Conservation (phyloP, 2,113 vertebrate genomes). For the Melanerpes aurifrons region DNA sequence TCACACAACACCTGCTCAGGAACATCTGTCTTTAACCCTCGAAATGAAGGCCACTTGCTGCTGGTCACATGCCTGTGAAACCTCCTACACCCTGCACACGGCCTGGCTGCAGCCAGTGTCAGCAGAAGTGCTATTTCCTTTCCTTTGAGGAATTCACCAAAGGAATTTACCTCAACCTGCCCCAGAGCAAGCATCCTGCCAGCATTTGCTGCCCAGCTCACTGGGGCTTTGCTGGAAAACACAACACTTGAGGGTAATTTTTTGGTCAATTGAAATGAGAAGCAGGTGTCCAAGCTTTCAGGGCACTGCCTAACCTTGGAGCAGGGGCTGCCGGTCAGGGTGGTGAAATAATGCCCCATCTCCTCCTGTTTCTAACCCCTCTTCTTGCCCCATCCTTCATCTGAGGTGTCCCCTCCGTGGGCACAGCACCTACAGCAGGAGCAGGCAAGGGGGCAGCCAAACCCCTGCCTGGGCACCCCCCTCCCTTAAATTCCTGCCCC, state of each 20-base stretch:
- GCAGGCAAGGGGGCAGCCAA: not conserved
- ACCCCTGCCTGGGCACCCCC: not conserved
- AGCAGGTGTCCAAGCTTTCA: not conserved
- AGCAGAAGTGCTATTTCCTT: not conserved
- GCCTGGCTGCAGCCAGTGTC: not conserved
- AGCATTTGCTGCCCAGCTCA: not conserved
- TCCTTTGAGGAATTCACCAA: not conserved
- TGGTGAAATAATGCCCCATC: not conserved
- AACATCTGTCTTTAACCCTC: not conserved
- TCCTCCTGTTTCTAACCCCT: not conserved
- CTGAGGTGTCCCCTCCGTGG: fast-evolving
- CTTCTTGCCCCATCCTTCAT: not conserved
- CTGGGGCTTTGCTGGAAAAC: not conserved
- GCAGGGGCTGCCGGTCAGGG: not conserved
- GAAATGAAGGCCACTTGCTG: not conserved
- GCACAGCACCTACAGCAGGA: not conserved
- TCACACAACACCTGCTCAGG: not conserved
- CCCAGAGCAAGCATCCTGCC: not conserved
- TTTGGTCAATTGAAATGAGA: not conserved
- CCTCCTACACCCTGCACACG: not conserved
- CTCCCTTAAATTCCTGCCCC: not conserved
- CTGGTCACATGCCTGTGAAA: not conserved
- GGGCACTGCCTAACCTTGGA: not conserved
- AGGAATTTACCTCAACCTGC: not conserved
- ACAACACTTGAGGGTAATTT: not conserved